A percentile compares a stretch with the other conserved stretches of the same genome.
These are phyloP conservation scores for Hippasteria phrygiana DNA, from an alignment of 53 echinoderm and acorn worm species.

Conservation along the genomic window DNA sequence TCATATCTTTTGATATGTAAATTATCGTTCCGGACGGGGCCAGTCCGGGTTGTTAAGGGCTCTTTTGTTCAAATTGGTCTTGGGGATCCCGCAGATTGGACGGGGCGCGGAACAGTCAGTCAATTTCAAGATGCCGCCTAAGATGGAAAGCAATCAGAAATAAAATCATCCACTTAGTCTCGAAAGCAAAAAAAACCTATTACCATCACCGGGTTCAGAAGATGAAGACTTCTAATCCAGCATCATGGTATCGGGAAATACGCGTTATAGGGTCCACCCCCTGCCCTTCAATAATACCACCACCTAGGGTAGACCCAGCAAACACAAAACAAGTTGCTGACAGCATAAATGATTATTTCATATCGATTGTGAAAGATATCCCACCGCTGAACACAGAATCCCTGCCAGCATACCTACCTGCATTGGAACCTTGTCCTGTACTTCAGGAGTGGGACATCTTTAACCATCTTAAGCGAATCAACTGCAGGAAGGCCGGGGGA, in stretches of 20 bases:
- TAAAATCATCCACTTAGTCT: constrained; percentile 6
- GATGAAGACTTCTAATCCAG: constrained; percentile 14
- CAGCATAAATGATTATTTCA: constrained; percentile 22
- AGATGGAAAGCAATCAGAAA: constrained; percentile 15
- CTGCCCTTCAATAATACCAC: background rate
- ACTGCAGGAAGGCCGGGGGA: constrained; percentile 30
- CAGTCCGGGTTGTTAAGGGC: too few relatives aligned
- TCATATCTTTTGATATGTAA: too few relatives aligned
- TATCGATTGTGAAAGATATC: background rate
- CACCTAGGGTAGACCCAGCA: background rate
- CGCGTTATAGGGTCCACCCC: background rate
- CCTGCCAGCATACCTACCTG: constrained; percentile 50
- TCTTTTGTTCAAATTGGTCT: too few relatives aligned
- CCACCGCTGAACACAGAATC: background rate
- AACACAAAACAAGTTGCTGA: background rate
- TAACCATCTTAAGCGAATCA: constrained; percentile 17
- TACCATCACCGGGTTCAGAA: constrained; percentile 19
- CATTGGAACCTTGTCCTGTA: constrained; percentile 11
- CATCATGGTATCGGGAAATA: background rate
- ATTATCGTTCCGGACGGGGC: too few relatives aligned
- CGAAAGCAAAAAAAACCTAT: background rate
- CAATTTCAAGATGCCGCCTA: too few relatives aligned
- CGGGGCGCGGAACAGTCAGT: too few relatives aligned
- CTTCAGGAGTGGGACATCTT: constrained; percentile 47
- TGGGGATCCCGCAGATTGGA: too few relatives aligned